Conservation (phyloP, 2,113 vertebrate species). For the Perognathus longimembris region DNA sequence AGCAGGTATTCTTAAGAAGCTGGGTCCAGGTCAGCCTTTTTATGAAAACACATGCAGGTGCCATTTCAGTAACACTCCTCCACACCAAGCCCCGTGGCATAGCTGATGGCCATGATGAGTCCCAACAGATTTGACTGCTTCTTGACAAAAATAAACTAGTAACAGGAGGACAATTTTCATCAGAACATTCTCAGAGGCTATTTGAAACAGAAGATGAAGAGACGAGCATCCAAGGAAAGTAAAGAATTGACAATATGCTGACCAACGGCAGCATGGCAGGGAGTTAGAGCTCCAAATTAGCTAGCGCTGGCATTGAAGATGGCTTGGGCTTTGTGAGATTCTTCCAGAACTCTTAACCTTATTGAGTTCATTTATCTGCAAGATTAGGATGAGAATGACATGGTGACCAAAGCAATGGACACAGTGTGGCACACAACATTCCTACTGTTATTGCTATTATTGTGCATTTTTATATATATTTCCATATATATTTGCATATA, state of each 20-base stretch:
- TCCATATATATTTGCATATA: no score
- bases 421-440: no score
- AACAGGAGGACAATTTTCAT: background rate
- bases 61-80: slow-evolving; percentile 18
- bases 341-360: background rate
- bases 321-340: background rate
- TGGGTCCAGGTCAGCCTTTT: background rate
- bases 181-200: background rate
- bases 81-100: background rate
- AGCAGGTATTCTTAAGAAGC: slow-evolving; percentile 32
- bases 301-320: background rate
- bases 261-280: no score
- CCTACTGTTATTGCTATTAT: background rate
- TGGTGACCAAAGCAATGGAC: background rate
- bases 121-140: background rate
- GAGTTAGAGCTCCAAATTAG: background rate
- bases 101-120: background rate
- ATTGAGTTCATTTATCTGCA: background rate
- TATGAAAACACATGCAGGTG: background rate
- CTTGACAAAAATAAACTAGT: background rate
- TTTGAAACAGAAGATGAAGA: background rate
- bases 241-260: background rate
- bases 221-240: background rate
- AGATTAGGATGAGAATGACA: background rate
- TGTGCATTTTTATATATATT: no score